Evolutionary conservation across 2,797 vertebrate genomes (phyloP), one percentile per base, ranked within the genome.

Genomic region (Esox lucius): DNA sequence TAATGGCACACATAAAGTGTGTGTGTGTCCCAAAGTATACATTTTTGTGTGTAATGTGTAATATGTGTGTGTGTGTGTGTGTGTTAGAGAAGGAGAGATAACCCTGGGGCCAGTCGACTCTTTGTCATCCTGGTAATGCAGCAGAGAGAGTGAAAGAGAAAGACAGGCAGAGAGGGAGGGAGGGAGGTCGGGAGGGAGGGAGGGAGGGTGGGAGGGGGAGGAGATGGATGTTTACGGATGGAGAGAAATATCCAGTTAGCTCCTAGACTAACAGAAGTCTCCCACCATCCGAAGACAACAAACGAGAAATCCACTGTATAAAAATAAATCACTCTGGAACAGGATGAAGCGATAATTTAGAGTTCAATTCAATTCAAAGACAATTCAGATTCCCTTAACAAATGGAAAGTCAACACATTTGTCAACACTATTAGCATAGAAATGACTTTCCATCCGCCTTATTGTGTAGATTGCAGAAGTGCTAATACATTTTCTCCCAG

Each of bases 351-450:
- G 90, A 91, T 92, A 90, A 94, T 92, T 91, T 86, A 86, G 79
- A 86, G 85, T 76, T 81, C 87, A 86, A 87, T 92, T 91, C 89
- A 90, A 93, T 92, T 90, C 84, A 71, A 72, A 78, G 78, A 84
- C 88, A 77, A 88, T 92, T 91, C 86, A 82, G 86, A 90, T 90
- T 81, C 22, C 53, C 87, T 85, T 83, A 85, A 86, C 90, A 80
- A 90, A 88, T 78, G 87, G 88, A 78, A 84, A 85, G 85, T 84
- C 75, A 90, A 83, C 82, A 80, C 87, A 89, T 91, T 91, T 91
- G 91, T 93, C 92, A 91, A 91, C 91, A 87, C 77, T 78, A 93
- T 94, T 94, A 93, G 91, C 91, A 94, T 93, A 93, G 91, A 93
- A 92, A 94, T 93, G 89, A 84, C 89, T 90, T 91, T 90, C 86